Conservation (phyloP, 2,113 vertebrate species). For the Chionis minor region DNA sequence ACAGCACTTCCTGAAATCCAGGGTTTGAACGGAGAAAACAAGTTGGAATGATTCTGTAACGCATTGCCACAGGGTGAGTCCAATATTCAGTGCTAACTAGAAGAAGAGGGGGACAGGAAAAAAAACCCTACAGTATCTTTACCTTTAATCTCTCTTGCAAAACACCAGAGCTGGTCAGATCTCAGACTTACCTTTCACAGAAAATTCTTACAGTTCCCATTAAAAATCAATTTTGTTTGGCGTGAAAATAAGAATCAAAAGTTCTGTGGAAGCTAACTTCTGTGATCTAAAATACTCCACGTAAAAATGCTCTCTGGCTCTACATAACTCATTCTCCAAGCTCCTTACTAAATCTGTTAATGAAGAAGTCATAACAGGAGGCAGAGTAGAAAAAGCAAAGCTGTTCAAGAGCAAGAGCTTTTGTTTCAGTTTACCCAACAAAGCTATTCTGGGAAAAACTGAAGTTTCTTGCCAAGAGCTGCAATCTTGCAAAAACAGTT, state of each 20-base stretch:
- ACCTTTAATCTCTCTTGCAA: background rate
- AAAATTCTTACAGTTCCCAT: background rate
- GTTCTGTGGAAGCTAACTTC: background rate
- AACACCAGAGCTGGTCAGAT: background rate
- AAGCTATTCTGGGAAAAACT: slow-evolving; percentile 20
- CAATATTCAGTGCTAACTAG: background rate
- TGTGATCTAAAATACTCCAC: background rate
- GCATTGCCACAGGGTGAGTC: background rate
- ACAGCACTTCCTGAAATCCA: background rate
- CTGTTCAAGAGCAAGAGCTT: slow-evolving; percentile 4
- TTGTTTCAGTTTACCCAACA: slow-evolving; percentile 54
- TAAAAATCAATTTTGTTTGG: background rate
- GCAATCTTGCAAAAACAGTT: slow-evolving; percentile 39
- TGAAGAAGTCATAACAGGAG: background rate
- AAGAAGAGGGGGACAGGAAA: background rate
- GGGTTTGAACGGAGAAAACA: background rate
- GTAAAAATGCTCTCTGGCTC: background rate
- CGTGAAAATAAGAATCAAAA: background rate
- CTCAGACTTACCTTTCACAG: background rate
- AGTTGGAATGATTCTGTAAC: background rate
- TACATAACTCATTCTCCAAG: background rate
- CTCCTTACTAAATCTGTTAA: background rate
- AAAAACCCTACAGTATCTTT: background rate
- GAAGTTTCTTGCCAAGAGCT: slow-evolving; percentile 43
- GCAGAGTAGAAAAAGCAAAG: background rate